Conservation (phyloP, 2,797 vertebrate genomes). For the Acomys russatus region DNA sequence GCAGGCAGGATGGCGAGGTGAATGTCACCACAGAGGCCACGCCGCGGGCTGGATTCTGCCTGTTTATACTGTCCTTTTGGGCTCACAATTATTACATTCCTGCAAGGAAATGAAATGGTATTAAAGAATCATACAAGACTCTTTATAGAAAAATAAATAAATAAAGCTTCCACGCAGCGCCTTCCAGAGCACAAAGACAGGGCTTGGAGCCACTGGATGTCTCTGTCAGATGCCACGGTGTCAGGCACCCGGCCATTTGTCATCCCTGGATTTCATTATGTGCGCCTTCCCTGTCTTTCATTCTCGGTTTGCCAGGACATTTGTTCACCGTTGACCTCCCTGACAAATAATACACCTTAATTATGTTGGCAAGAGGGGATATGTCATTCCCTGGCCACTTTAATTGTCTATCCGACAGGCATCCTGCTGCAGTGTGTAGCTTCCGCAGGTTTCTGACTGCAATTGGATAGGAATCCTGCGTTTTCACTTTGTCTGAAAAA, state of each 20-base stretch:
- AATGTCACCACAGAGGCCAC: neutral
- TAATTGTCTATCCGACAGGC: slow-evolving; percentile 97
- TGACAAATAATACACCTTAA: slow-evolving; percentile 99
- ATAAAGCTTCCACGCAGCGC: slow-evolving; percentile 75
- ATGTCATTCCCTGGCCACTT: slow-evolving; percentile 97
- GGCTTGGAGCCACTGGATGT: slow-evolving; percentile 92
- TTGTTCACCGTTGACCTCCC: slow-evolving; percentile 98
- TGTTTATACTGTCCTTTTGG: neutral
- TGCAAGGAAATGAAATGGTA: slow-evolving; percentile 64
- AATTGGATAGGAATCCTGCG: slow-evolving; percentile 69
- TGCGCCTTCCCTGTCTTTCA: slow-evolving; percentile 94
- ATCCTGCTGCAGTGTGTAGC: slow-evolving; percentile 91
- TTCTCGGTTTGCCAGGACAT: slow-evolving; percentile 94
- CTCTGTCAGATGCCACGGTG: slow-evolving; percentile 98
- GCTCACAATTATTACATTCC: slow-evolving; percentile 67
- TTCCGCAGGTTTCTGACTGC: slow-evolving; percentile 88
- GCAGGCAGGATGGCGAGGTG: neutral
- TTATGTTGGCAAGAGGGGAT: slow-evolving; percentile 98
- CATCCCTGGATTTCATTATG: slow-evolving; percentile 99
- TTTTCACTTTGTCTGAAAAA: slow-evolving; percentile 82
- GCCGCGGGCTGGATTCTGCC: neutral
- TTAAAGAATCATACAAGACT: slow-evolving; percentile 66
- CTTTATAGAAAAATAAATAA: slow-evolving; percentile 78
- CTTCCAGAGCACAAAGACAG: slow-evolving; percentile 87
- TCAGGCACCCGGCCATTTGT: slow-evolving; percentile 97